Conservation (phyloP, 2,888 invertebrate species). For the Biston stratarius region DNA sequence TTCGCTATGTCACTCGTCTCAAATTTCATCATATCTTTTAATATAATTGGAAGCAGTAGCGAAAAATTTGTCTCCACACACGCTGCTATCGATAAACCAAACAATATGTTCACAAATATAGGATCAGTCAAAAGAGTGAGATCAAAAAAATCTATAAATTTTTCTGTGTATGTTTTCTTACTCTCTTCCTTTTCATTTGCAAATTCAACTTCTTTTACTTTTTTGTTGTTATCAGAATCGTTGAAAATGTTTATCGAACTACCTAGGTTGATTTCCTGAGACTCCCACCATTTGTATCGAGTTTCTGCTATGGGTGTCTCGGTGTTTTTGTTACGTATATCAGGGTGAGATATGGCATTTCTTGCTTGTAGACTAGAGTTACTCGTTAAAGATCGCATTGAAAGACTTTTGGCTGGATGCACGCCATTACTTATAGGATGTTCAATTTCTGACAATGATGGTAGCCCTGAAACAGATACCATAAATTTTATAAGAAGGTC, state of each 20-base stretch:
- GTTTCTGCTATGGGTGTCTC: slow-evolving; percentile 63
- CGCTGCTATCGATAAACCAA: slow-evolving; percentile 89
- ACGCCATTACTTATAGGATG: slow-evolving; percentile 54
- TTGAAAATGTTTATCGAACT: slow-evolving; percentile 88
- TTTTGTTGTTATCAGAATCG: slow-evolving; percentile 59
- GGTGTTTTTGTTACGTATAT: slow-evolving; percentile 64
- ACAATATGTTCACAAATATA: slow-evolving; percentile 88
- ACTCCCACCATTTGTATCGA: slow-evolving; percentile 85
- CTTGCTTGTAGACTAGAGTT: slow-evolving; percentile 65
- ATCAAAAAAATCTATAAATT: slow-evolving; percentile 87
- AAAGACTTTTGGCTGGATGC: slow-evolving; percentile 67
- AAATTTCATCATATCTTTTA: slow-evolving; percentile 87
- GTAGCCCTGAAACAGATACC: slow-evolving; percentile 59
- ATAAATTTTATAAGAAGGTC: not conserved
- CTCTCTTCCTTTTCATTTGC: slow-evolving; percentile 46
- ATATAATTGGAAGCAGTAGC: slow-evolving; percentile 88
- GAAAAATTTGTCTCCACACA: slow-evolving; percentile 91
- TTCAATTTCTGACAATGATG: slow-evolving; percentile 57
- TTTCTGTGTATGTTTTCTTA: slow-evolving; percentile 56
- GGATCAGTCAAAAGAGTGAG: slow-evolving; percentile 89
- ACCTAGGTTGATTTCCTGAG: slow-evolving; percentile 86
- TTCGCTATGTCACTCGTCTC: slow-evolving; percentile 86
- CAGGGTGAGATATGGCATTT: slow-evolving; percentile 78
- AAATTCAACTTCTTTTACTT: slow-evolving; percentile 53
- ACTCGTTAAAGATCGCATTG: slow-evolving; percentile 72